Evolutionary conservation across 2,113 vertebrate species (phyloP).

Genomic region (Syrmaticus mikado): DNA sequence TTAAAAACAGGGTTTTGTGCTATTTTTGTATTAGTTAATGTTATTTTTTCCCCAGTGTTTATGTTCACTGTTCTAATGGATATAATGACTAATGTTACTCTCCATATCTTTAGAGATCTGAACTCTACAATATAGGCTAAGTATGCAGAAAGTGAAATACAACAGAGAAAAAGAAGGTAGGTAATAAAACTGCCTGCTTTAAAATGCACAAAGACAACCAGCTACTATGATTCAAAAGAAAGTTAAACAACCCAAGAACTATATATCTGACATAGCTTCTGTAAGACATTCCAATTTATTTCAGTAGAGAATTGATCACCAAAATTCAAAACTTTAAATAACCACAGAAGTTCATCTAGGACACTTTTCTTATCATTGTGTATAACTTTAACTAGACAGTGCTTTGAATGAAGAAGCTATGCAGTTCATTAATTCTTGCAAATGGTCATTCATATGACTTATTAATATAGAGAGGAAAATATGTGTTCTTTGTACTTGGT

Average conservation of each 20-base stretch:
- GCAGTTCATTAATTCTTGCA: constrained; percentile 36
- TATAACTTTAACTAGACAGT: neutral
- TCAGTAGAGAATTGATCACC: fast-evolving
- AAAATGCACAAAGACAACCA: neutral
- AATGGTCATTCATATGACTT: constrained; percentile 3
- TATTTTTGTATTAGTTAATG: neutral
- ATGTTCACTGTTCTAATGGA: neutral
- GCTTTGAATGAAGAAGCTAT: neutral
- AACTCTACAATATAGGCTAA: neutral
- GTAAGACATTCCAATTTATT: neutral
- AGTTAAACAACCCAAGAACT: neutral
- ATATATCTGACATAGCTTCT: neutral
- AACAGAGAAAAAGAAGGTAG: neutral
- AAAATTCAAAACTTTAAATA: neutral
- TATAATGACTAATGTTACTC: neutral
- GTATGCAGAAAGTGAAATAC: neutral
- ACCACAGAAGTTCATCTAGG: neutral
- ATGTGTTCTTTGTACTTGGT: neutral
- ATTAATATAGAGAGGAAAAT: neutral
- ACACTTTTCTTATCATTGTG: neutral
- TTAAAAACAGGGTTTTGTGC: neutral
- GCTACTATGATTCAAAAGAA: neutral
- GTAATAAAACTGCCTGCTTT: neutral
- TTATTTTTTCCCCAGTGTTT: neutral
- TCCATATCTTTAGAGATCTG: neutral